phyloP scores from a whole-genome alignment of 35 echinoderm and acorn worm genomes.

The Anneissia japonica region DNA sequence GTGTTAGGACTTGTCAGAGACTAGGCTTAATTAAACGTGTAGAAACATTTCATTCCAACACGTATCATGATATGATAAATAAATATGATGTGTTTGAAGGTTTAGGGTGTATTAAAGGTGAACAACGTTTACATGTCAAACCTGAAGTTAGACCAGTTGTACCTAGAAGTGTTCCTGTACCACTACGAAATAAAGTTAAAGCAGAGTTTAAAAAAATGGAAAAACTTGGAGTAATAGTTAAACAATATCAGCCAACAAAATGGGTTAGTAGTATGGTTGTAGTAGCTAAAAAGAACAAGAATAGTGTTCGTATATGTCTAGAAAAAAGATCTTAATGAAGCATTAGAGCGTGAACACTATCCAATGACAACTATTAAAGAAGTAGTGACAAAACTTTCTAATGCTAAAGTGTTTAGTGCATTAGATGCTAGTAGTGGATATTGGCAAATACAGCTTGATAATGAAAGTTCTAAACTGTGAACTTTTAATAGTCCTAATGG shows the following conservation, averaged over 20 bases:
- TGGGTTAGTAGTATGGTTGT: slow-evolving; percentile 37
- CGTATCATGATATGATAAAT: no score
- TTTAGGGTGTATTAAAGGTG: no score
- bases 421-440: slow-evolving; percentile 62
- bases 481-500: slow-evolving; percentile 46
- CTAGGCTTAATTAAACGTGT: no score
- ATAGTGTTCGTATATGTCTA: slow-evolving; percentile 23
- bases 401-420: slow-evolving; percentile 37
- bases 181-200: slow-evolving; percentile 27
- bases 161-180: slow-evolving; percentile 46
- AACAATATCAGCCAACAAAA: no score
- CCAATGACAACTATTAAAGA: slow-evolving; percentile 32
- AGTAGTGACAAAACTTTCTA: background rate
- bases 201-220: slow-evolving; percentile 38
- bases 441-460: slow-evolving; percentile 47
- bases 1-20: no score
- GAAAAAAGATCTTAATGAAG: slow-evolving; percentile 39
- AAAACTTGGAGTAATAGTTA: slow-evolving; percentile 18
- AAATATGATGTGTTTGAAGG: no score
- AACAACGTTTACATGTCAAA: no score
- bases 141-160: no score
- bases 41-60: no score
- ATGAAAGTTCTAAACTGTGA: slow-evolving; percentile 24
- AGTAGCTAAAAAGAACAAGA: background rate
- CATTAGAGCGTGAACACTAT: background rate